Conservation (phyloP, 2,113 vertebrate species). For the Peromyscus californicus region DNA sequence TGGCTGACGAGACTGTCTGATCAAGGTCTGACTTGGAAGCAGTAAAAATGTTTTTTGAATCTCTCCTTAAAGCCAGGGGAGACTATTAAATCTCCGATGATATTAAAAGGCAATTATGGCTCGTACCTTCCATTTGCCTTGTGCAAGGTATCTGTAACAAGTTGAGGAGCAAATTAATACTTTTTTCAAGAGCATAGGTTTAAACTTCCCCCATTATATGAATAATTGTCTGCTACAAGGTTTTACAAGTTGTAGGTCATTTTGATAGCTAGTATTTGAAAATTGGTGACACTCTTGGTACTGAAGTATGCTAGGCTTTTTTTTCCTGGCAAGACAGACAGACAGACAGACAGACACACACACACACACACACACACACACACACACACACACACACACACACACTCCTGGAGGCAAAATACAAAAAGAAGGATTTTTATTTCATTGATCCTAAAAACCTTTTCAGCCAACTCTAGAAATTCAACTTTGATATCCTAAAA, state of each 20-base stretch:
- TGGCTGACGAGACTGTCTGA: not conserved
- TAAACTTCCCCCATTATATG: slow-evolving; percentile 24
- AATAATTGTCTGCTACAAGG: slow-evolving; percentile 6
- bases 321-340: not conserved
- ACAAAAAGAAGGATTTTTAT: not conserved
- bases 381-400: not conserved
- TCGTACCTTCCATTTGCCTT: slow-evolving; percentile 45
- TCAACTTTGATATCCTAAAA: not conserved
- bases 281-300: not conserved
- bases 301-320: not conserved
- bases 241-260: not conserved
- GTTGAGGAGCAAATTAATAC: slow-evolving; percentile 33
- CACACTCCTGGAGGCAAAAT: not conserved
- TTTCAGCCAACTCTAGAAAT: not conserved
- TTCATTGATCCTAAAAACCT: not conserved
- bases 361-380: not conserved
- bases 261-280: slow-evolving; percentile 40
- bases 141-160: not conserved
- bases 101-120: slow-evolving; percentile 44
- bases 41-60: slow-evolving; percentile 27
- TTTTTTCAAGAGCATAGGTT: slow-evolving; percentile 28
- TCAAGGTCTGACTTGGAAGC: slow-evolving; percentile 53
- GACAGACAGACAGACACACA: not conserved
- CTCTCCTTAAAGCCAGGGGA: slow-evolving; percentile 38
- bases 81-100: slow-evolving; percentile 11